Percentiles rank a stretch among this genome's conserved stretches.
phyloP scores from a whole-genome alignment of 2,888 invertebrate species.

The Parnassius smintheus region DNA sequence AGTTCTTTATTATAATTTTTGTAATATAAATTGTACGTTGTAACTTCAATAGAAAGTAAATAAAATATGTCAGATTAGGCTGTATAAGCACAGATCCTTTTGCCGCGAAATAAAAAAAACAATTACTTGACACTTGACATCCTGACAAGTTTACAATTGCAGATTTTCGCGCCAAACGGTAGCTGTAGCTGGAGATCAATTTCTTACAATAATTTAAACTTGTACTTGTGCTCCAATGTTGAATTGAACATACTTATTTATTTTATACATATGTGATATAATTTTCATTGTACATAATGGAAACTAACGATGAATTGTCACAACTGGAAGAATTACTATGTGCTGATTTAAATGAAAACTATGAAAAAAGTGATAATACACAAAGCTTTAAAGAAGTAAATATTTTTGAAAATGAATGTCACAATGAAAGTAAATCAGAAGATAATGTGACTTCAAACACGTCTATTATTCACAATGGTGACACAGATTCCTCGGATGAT shows the following conservation, averaged over 20 bases:
- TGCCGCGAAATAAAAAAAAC: too few relatives aligned
- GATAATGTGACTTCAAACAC: slow-evolving; percentile 23
- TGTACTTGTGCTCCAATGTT: not conserved
- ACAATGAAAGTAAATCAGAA: slow-evolving; percentile 26
- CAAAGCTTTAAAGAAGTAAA: slow-evolving; percentile 53
- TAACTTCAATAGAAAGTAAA: too few relatives aligned
- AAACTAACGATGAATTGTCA: slow-evolving; percentile 62
- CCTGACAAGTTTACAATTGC: not conserved
- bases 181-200: not conserved
- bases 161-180: slow-evolving; percentile 15
- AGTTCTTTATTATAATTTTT: too few relatives aligned
- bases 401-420: slow-evolving; percentile 50
- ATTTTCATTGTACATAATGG: slow-evolving; percentile 33
- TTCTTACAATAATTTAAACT: not conserved
- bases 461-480: slow-evolving; percentile 79
- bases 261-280: not conserved
- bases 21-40: too few relatives aligned
- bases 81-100: too few relatives aligned
- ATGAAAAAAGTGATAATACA: slow-evolving; percentile 31
- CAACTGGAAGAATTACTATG: slow-evolving; percentile 69
- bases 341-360: slow-evolving; percentile 54
- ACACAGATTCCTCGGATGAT: slow-evolving; percentile 90
- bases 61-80: too few relatives aligned
- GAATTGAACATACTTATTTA: not conserved
- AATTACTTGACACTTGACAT: not conserved